These are phyloP conservation scores for Calycopis cecrops DNA, from an alignment of 1,140 invertebrate species.

Conservation along the genomic window DNA sequence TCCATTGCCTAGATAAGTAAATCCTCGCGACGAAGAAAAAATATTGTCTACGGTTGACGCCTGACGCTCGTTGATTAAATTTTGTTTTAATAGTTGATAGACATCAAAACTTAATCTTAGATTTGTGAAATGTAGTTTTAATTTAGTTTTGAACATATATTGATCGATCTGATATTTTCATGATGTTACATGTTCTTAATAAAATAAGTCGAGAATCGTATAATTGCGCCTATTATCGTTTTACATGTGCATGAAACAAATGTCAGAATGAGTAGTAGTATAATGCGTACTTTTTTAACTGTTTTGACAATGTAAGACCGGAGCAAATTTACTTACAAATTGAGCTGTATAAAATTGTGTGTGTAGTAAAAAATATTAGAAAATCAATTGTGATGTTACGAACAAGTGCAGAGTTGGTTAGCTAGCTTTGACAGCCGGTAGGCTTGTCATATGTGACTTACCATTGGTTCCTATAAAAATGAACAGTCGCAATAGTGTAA, in stretches of 20 bases:
- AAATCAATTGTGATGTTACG: conserved; percentile 50
- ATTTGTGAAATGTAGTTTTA: conserved; percentile 31
- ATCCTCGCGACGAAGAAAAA: background rate
- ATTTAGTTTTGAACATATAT: conserved; percentile 30
- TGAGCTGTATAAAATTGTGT: conserved; percentile 29
- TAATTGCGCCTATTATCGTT: conserved; percentile 52
- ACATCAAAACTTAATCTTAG: conserved; percentile 33
- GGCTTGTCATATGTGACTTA: conserved; percentile 53
- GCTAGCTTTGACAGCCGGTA: conserved; percentile 62
- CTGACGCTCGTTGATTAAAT: conserved; percentile 55
- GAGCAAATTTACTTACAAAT: conserved; percentile 28
- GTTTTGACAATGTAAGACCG: conserved; percentile 54
- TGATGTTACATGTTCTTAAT: conserved; percentile 24
- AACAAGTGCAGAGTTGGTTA: conserved; percentile 47
- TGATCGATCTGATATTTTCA: conserved; percentile 39
- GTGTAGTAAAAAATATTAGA: conserved; percentile 23
- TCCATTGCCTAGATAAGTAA: conserved; percentile 1
- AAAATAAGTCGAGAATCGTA: conserved; percentile 28
- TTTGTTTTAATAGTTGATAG: conserved; percentile 40
- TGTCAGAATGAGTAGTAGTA: conserved; percentile 48
- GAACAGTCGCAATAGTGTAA: conserved; percentile 66
- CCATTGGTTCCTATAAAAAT: conserved; percentile 55
- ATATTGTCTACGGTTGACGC: conserved; percentile 41
- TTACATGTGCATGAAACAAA: conserved; percentile 64
- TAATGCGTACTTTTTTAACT: conserved; percentile 39